Evolutionary conservation across 2,797 vertebrate genomes (phyloP), one percentile per base, ranked within the genome.

Genomic region (Erpetoichthys calabaricus): DNA sequence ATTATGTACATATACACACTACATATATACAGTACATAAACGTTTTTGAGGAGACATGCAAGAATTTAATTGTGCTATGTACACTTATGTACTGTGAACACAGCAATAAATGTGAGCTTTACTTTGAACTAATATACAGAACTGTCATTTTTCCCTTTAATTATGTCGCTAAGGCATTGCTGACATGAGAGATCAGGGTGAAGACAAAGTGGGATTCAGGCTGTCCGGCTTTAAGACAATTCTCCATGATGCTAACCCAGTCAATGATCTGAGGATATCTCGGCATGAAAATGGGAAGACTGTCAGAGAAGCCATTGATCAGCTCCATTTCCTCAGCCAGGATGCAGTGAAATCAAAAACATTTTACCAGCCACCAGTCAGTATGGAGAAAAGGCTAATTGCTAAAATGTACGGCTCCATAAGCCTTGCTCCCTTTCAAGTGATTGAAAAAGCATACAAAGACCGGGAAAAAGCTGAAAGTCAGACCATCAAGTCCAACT

Each of bases 361-460:
- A 44, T 53, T 7, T 1, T 54, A 8, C 8, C 50, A 0, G 1
- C 51, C 56, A 7, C 56, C 45, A 1, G 50, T 62, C 7, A 67
- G 5, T 6, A 55, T 55, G 1, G 3, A 57, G 44, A 75, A 60
- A 45, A 68, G 44, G 41, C 10, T 59, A 1, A 65, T 66, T 59
- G 53, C 62, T 10, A 10, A 44, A 53, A 53, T 60, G 56, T 44
- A 51, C 1, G 62, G 60, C 56, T 42, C 56, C 44, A 47, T 81
- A 10, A 72, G 65, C 45, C 65, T 75, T 8, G 52, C 53, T 42
- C 47, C 58, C 4, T 56, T 76, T 57, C 47, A 10, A 52, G 62
- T 70, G 5, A 59, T 77, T 55, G 78, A 86, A 45, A 70, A 62
- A 63, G 68, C 64, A 10, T 67, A 70, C 43, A 56, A 52, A 50